Evolutionary conservation across 2,797 vertebrate genomes (phyloP), one percentile per base, ranked within the genome.

Genomic region (Rhinoraja longicauda): DNA sequence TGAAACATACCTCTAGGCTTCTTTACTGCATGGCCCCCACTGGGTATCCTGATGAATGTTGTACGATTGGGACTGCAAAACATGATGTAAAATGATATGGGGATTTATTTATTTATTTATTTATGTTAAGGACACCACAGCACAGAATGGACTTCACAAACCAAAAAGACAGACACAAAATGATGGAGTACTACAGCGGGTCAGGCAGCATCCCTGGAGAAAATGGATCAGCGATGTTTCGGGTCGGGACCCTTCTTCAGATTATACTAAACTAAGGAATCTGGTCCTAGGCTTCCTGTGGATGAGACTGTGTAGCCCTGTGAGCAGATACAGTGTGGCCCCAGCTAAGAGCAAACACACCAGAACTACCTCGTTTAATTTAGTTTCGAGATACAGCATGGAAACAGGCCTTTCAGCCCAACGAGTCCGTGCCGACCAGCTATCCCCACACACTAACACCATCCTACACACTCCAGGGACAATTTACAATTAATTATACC

Each of bases 1-100:
- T 12, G 64, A 39, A 15, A 90, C 62, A 0, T 75, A 92, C 90
- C 90, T 92, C 90, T 92, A 1, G 90, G 90, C 67, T 73, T 92
- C 90, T 92, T 92, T 29, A 73, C 2, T 72, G 39, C 24, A 39
- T 53, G 39, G 10, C n/a, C 70, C 1, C 45, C 39, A 7, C 36
- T 73, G 24, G 90, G 67, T 92, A 45, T 73, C 26, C 70, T 73
- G 24, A 24, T 92, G 36, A 75, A 73, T 7, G 90, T 92, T 26
- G 13, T 75, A 53, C 24, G 36, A 26, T 29, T 92, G 9, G 90
- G 90, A 12, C 90, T 92, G 90, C 26, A 72, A 72, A 67, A 36
- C 3, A 88, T n/a, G 26, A 62, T 36, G 64, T 32, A 19, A 64
- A 86, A 32, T 21, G 6, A 88, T 88, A 32, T 64, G 59, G 59